Evolutionary conservation across 2,113 vertebrate genomes (phyloP).

Genomic region (Solea solea): DNA sequence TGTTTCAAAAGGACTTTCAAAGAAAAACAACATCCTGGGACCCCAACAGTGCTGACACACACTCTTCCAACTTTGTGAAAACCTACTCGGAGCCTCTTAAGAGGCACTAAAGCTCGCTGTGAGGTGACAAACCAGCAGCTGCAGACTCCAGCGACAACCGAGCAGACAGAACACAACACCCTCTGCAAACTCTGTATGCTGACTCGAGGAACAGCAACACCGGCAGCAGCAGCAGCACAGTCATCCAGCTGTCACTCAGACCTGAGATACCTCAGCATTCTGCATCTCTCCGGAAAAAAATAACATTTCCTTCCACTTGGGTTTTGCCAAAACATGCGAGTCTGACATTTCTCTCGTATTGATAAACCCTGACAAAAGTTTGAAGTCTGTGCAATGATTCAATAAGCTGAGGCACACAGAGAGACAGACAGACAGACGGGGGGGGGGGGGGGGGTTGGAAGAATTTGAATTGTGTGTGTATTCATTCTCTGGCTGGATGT

Average conservation of each 20-base stretch:
- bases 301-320: conserved; percentile 12
- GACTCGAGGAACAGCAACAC: conserved; percentile 26
- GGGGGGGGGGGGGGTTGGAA: no score
- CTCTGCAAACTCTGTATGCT: conserved; percentile 35
- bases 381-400: conserved; percentile 37
- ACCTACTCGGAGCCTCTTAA: conserved; percentile 22
- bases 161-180: conserved; percentile 45
- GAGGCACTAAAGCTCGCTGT: conserved; percentile 40
- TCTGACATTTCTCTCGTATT: conserved; percentile 60
- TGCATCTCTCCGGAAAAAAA: conserved; percentile 27
- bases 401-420: conserved; percentile 45
- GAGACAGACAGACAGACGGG: conserved; percentile 10
- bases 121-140: conserved; percentile 48
- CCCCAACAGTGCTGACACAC: conserved; percentile 27
- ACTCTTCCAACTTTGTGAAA: conserved; percentile 27
- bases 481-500: conserved; percentile 2
- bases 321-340: conserved; percentile 51
- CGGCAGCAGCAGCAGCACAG: background rate
- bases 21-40: conserved; percentile 29
- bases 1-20: no score
- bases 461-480: conserved; percentile 21
- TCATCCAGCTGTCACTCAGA: conserved; percentile 61
- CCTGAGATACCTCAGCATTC: conserved; percentile 35
- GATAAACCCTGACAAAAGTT: conserved; percentile 68
- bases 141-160: conserved; percentile 27